A percentile compares a stretch with the other conserved stretches of the same genome.
phyloP scores from a whole-genome alignment of 1,140 invertebrate species.

The Dryas iulia region DNA sequence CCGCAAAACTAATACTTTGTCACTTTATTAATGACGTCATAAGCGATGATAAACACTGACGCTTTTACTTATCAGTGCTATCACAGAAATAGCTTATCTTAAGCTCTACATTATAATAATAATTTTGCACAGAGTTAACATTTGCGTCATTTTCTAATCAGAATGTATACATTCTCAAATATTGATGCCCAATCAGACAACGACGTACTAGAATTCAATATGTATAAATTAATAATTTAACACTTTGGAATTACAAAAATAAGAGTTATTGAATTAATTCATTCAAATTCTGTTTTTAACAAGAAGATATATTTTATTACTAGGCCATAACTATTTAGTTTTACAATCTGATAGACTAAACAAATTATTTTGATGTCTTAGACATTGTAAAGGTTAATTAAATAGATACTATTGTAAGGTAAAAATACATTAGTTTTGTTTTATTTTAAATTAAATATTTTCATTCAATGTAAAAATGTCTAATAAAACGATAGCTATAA shows the following conservation, averaged over 20 bases:
- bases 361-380: not conserved
- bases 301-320: not conserved
- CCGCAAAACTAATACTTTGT: conserved; percentile 52
- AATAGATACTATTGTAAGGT: not conserved
- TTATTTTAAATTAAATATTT: too few relatives aligned
- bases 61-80: conserved; percentile 12
- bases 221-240: too few relatives aligned
- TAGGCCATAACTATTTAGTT: not conserved
- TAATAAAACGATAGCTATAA: too few relatives aligned
- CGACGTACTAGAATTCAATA: too few relatives aligned
- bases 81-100: conserved; percentile 19
- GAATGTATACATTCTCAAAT: not conserved
- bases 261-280: not conserved
- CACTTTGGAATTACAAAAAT: not conserved
- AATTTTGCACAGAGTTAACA: conserved; percentile 10
- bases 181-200: not conserved
- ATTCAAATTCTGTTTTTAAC: not conserved
- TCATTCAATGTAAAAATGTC: too few relatives aligned
- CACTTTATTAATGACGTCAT: conserved; percentile 58
- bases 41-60: conserved; percentile 41
- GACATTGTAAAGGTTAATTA: not conserved
- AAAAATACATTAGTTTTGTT: too few relatives aligned
- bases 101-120: conserved; percentile 26
- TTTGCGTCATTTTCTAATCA: conserved; percentile 24
- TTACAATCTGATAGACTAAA: not conserved